These are phyloP conservation scores for Pterostichus niger DNA, from an alignment of 2,888 invertebrate species.

Conservation along the genomic window DNA sequence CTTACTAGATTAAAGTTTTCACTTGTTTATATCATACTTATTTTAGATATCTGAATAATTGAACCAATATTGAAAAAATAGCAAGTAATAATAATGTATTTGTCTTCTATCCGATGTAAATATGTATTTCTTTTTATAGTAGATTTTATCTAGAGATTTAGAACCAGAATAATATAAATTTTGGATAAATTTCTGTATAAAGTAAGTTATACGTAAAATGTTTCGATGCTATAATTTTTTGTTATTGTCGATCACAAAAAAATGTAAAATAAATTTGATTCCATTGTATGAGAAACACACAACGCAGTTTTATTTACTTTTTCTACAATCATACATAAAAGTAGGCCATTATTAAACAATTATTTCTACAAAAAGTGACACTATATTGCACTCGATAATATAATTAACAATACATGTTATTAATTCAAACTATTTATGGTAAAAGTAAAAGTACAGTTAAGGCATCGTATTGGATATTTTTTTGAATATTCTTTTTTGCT, in stretches of 20 bases:
- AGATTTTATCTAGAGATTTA: conserved; percentile 9
- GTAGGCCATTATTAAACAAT: too few species aligned
- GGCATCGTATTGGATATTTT: too few species aligned
- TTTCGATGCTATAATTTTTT: conserved; percentile 44
- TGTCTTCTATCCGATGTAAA: conserved; percentile 42
- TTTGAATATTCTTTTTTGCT: too few species aligned
- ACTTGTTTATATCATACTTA: conserved; percentile 3
- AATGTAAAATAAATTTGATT: conserved; percentile 65
- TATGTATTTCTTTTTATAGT: conserved; percentile 54
- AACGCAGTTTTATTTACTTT: conserved; percentile 13
- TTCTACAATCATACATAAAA: too few species aligned
- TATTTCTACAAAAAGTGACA: too few species aligned
- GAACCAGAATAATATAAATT: conserved; percentile 25
- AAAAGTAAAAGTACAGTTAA: too few species aligned
- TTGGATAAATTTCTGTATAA: conserved; percentile 38
- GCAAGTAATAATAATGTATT: conserved; percentile 36
- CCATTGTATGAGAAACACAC: conserved; percentile 24
- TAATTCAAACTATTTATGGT: too few species aligned
- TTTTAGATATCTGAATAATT: neutral
- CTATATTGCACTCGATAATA: too few species aligned
- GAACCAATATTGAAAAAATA: conserved; percentile 8
- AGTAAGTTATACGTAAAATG: conserved; percentile 42
- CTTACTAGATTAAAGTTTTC: conserved; percentile 19
- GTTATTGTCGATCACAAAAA: conserved; percentile 55
- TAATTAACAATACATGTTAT: too few species aligned